Percentiles rank a stretch among this genome's conserved stretches.
Conservation (phyloP, 2,113 vertebrate species). For the Coreoperca whiteheadi region DNA sequence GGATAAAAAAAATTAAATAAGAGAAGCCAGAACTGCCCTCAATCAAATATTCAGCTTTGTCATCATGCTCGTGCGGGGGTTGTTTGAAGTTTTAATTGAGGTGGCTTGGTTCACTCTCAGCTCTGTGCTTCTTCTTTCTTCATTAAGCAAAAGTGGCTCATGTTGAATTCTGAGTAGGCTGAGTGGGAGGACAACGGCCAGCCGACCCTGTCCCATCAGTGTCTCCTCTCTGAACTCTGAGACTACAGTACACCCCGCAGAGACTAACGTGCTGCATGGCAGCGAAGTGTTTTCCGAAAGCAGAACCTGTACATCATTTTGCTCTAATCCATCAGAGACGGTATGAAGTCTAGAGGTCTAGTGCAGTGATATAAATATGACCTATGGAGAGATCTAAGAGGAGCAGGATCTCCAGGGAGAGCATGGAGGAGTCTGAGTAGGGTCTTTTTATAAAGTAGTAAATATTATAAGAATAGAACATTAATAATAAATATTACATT, state of each 20-base stretch:
- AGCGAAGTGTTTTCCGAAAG: not conserved
- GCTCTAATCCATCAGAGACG: conserved; percentile 35
- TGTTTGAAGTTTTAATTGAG: conserved; percentile 83
- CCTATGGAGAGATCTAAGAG: conserved; percentile 31
- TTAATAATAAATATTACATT: not conserved
- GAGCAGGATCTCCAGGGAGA: conserved; percentile 6
- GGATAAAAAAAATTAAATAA: conserved; percentile 10
- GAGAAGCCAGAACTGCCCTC: conserved; percentile 23
- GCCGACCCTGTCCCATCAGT: conserved; percentile 10
- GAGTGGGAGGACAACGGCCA: conserved; percentile 53
- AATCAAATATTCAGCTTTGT: conserved; percentile 68
- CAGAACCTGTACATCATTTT: conserved; percentile 35
- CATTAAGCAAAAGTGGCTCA: conserved; percentile 65
- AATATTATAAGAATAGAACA: not conserved
- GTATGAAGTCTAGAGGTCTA: conserved; percentile 37
- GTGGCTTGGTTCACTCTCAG: conserved; percentile 68
- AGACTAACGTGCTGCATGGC: not conserved
- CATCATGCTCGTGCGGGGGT: conserved; percentile 21
- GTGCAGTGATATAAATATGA: conserved; percentile 26
- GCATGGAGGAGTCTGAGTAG: not conserved
- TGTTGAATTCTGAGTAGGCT: conserved; percentile 56
- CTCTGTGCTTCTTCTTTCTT: conserved; percentile 42
- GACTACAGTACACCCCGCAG: conserved; percentile 10
- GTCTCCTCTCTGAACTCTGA: conserved; percentile 56
- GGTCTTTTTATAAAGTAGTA: not conserved